Evolutionary conservation across 2,797 vertebrate species (phyloP).

Genomic region (Leucoraja ocellata): DNA sequence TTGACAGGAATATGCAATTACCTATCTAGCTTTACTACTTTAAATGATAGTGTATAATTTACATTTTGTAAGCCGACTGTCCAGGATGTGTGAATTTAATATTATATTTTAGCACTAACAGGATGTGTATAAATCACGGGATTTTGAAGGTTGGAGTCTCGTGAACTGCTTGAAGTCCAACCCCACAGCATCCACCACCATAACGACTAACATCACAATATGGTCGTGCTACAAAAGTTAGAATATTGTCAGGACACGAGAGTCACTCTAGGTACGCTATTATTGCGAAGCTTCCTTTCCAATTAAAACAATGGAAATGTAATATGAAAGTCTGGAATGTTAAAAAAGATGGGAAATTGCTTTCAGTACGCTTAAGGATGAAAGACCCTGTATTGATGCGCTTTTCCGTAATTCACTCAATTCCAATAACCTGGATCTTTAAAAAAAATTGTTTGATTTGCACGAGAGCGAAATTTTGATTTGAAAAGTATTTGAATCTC

Average conservation of each 20-base stretch:
- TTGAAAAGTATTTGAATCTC: neutral
- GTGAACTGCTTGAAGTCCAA: neutral
- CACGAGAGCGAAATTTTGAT: too few relatives aligned
- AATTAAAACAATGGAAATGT: neutral
- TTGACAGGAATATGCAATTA: neutral
- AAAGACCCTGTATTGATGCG: neutral
- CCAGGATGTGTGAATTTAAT: neutral
- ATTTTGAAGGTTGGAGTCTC: neutral
- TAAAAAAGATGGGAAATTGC: neutral
- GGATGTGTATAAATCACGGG: neutral
- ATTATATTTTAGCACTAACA: neutral
- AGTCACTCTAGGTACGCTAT: neutral
- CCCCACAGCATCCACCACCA: too few relatives aligned
- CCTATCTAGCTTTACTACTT: neutral
- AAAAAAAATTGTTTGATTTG: neutral
- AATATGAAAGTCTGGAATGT: neutral
- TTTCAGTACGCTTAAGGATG: neutral
- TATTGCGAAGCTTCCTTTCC: neutral
- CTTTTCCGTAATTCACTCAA: neutral
- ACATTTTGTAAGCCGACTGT: neutral
- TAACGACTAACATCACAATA: neutral
- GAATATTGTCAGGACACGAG: neutral
- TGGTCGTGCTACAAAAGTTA: neutral
- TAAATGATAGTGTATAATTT: neutral
- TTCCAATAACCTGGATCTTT: neutral